Evolutionary conservation across 2,888 invertebrate genomes (phyloP).

Genomic region (Dexiosoma caninum): DNA sequence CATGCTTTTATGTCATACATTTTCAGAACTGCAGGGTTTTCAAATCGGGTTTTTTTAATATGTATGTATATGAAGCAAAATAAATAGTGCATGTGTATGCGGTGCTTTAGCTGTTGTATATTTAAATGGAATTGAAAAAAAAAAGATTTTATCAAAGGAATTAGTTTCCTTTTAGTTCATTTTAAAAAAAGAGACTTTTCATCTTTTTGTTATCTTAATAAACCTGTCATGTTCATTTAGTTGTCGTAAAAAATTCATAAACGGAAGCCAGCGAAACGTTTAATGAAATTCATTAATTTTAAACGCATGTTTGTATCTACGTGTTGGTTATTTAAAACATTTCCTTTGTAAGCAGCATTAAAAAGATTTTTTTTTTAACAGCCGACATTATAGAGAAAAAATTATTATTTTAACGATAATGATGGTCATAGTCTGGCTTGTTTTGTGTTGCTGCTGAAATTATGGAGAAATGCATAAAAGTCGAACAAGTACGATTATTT

Average conservation of each 20-base stretch:
- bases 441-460: neutral
- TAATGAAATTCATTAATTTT: slow-evolving; percentile 18
- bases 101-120: neutral
- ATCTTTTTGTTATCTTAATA: neutral
- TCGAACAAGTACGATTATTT: no score
- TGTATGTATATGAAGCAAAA: no score
- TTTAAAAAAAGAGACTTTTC: neutral
- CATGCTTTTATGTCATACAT: neutral
- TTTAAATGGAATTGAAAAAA: slow-evolving; percentile 14
- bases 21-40: no score
- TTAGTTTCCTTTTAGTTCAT: neutral
- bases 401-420: neutral
- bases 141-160: neutral
- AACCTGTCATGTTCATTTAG: slow-evolving; percentile 7
- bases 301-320: neutral
- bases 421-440: neutral
- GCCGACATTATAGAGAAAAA: neutral
- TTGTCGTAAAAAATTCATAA: neutral
- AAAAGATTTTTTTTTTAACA: neutral
- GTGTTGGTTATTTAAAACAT: neutral
- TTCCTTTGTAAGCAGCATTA: neutral
- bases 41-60: no score
- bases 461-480: no score
- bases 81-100: neutral
- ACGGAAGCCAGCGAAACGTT: neutral